Evolutionary conservation across 2,113 vertebrate species (phyloP), one percentile per base, ranked within the genome.

Genomic region (Ornithorhynchus anatinus): DNA sequence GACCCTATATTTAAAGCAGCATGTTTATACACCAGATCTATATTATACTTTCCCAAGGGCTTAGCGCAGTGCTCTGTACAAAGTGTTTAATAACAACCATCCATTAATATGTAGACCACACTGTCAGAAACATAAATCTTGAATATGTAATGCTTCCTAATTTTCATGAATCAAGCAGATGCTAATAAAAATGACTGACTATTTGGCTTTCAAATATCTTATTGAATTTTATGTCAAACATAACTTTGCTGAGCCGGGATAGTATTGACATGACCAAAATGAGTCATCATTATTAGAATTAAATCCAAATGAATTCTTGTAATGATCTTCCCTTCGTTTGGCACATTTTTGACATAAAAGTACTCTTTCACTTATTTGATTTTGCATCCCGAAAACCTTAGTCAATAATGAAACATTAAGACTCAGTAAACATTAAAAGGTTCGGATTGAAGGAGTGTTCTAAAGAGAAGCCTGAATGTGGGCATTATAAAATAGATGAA

Each of bases 341-440:
- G 65, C 68, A 73, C 54, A 57, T 48, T 80, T 48, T 76, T 75
- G 77, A 75, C 54, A 69, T 35, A 44, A 82, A 17, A 48, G 56
- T 75, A 53, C 38, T 84, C 14, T 17, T 27, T 29, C 78, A 77
- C 73, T 79, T 72, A 72, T 82, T 60, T 75, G 67, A 76, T 65
- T 82, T 79, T 71, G 77, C 78, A 62, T 73, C 72, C 79, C 61
- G 72, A 54, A 71, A 83, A 59, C 62, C 74, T 82, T 39, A 82
- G 74, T 69, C 73, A 87, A 87, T 74, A 66, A 71, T 74, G 42
- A 14, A 25, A 81, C 23, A 39, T 71, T 60, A 72, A 31, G 80
- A 79, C 71, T 80, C 69, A 68, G 52, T 76, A 83, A 75, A 65
- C 48, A 50, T 61, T 39, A 68, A 81, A 83, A 36, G 39, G 37